These are phyloP conservation scores for Beaufortia kweichowensis DNA, from an alignment of 2,113 vertebrate species.

Conservation along the genomic window DNA sequence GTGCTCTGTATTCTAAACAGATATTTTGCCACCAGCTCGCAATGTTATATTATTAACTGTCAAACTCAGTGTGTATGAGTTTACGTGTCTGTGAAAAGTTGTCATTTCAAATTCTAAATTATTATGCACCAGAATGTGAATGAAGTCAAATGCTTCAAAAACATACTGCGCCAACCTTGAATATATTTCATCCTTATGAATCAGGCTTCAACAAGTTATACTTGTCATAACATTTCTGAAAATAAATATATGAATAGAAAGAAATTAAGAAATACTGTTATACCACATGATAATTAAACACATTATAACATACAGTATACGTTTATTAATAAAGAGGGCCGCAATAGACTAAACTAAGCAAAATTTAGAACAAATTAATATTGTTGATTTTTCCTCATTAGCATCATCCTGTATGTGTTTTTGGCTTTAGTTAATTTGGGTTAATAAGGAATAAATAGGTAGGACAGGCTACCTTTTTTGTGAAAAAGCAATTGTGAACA, in stretches of 20 bases:
- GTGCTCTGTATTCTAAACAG: slow-evolving; percentile 79
- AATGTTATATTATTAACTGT: slow-evolving; percentile 71
- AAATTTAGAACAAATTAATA: not conserved
- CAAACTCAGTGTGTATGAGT: slow-evolving; percentile 56
- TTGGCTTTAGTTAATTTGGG: slow-evolving; percentile 39
- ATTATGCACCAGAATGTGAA: slow-evolving; percentile 33
- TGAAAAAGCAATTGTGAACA: slow-evolving; percentile 48
- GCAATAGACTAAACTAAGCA: no score
- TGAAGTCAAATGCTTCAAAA: slow-evolving; percentile 8
- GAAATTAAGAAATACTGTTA: no score
- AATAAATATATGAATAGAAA: no score
- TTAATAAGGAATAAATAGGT: slow-evolving; percentile 52
- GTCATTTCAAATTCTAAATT: slow-evolving; percentile 56
- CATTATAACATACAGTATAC: no score
- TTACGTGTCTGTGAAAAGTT: slow-evolving; percentile 23
- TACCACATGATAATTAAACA: no score
- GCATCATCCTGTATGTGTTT: slow-evolving; percentile 53
- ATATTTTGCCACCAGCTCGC: slow-evolving; percentile 50
- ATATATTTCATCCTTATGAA: not conserved
- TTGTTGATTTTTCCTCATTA: slow-evolving; percentile 35
- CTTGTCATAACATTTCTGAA: not conserved
- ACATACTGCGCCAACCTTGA: not conserved
- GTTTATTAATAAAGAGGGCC: no score
- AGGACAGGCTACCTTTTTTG: slow-evolving; percentile 24
- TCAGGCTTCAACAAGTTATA: not conserved